Percentiles rank a stretch among this genome's conserved stretches.
Conservation (phyloP, 2,113 vertebrate genomes). For the Channa maculata region DNA sequence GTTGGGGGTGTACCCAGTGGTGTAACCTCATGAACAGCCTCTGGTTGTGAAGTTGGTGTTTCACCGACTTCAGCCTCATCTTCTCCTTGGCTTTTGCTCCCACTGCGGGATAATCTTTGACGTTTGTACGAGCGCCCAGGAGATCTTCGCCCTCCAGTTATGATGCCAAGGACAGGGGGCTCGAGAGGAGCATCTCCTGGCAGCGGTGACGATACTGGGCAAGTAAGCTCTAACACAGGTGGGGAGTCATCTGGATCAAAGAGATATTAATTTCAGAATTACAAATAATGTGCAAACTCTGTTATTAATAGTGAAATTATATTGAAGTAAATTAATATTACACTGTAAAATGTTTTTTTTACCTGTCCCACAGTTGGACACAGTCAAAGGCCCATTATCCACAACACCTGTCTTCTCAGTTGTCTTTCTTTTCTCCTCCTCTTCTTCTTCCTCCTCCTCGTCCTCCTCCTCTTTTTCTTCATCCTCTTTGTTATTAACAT, state of each 20-base stretch:
- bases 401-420: conserved; percentile 41
- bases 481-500: conserved; percentile 74
- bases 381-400: conserved; percentile 57
- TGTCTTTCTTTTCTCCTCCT: conserved; percentile 51
- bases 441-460: neutral
- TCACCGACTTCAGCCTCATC: conserved; percentile 74
- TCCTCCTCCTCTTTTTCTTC: conserved; percentile 48
- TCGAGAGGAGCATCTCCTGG: conserved; percentile 91
- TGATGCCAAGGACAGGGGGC: conserved; percentile 90
- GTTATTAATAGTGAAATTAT: neutral
- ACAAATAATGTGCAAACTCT: neutral
- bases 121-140: conserved; percentile 86
- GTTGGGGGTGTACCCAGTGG: conserved; percentile 78
- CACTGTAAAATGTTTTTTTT: neutral
- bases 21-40: conserved; percentile 82
- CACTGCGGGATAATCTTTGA: conserved; percentile 82
- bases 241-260: conserved; percentile 87
- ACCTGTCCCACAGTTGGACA: conserved; percentile 68
- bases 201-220: conserved; percentile 89
- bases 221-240: conserved; percentile 91
- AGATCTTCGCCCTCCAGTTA: conserved; percentile 86
- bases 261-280: neutral
- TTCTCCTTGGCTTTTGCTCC: conserved; percentile 84
- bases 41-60: conserved; percentile 80
- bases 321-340: neutral